phyloP scores from a whole-genome alignment of 2,888 invertebrate genomes.

The Polia nebulosa region DNA sequence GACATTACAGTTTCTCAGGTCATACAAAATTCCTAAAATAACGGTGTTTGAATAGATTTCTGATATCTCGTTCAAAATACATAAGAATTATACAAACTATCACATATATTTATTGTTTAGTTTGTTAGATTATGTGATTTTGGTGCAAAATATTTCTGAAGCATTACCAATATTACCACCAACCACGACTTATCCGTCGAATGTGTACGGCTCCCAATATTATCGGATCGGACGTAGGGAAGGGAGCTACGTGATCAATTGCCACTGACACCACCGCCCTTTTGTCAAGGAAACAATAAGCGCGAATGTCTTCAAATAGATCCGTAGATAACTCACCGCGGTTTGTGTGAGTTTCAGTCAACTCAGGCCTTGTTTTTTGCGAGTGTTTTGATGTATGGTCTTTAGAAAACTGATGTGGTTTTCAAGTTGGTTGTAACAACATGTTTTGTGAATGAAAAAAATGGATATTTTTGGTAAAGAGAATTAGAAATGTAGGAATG shows the following conservation, averaged over 20 bases:
- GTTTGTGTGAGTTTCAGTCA: conserved; percentile 46
- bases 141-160: neutral
- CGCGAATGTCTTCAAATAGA: conserved; percentile 76
- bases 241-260: conserved; percentile 78
- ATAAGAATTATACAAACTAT: neutral
- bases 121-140: no score
- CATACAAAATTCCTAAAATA: no score
- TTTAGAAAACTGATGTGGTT: neutral
- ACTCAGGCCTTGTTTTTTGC: conserved; percentile 29
- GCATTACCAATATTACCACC: neutral
- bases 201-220: conserved; percentile 54
- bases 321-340: conserved; percentile 70
- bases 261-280: conserved; percentile 74
- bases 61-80: no score
- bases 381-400: conserved; percentile 25
- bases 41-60: no score
- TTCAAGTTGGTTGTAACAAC: neutral
- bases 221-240: conserved; percentile 63
- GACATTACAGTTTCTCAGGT: no score
- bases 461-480: no score
- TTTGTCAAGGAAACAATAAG: conserved; percentile 81
- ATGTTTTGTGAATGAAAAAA: no score
- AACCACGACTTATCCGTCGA: conserved; percentile 2
- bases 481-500: no score
- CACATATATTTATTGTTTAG: no score